Percentiles rank a stretch among this genome's conserved stretches.
Conservation (phyloP, 2,888 invertebrate species). For the Pedicia rivosa region DNA sequence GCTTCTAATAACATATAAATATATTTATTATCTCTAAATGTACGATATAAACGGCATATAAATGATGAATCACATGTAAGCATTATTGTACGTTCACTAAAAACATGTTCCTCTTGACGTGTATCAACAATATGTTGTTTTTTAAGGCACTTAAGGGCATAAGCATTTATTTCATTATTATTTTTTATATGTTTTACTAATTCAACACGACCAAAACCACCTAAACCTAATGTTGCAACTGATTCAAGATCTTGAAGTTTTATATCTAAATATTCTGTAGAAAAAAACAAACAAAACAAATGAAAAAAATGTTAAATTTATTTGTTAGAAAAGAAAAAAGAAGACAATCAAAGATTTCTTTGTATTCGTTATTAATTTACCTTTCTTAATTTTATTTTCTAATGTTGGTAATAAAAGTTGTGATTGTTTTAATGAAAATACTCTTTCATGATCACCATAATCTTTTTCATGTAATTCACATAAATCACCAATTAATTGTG, state of each 20-base stretch:
- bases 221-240: slow-evolving; percentile 76
- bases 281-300: neutral
- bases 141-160: slow-evolving; percentile 78
- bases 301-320: no score
- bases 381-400: neutral
- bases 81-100: slow-evolving; percentile 73
- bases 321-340: no score
- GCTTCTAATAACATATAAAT: slow-evolving; percentile 91
- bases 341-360: no score
- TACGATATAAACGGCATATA: slow-evolving; percentile 59
- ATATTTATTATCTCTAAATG: slow-evolving; percentile 80
- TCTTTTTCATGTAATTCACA: slow-evolving; percentile 57
- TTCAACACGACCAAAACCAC: slow-evolving; percentile 84
- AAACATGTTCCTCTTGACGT: slow-evolving; percentile 78
- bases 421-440: slow-evolving; percentile 17
- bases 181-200: slow-evolving; percentile 45
- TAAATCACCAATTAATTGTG: slow-evolving; percentile 58
- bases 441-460: slow-evolving; percentile 48
- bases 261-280: slow-evolving; percentile 45
- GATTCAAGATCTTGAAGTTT: slow-evolving; percentile 63
- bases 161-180: slow-evolving; percentile 36
- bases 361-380: no score
- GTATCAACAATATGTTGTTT: slow-evolving; percentile 81
- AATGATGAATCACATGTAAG: slow-evolving; percentile 41
- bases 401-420: slow-evolving; percentile 1